These are phyloP conservation scores for Nesogale talazaci DNA, from an alignment of 2,113 vertebrate genomes.

Conservation along the genomic window DNA sequence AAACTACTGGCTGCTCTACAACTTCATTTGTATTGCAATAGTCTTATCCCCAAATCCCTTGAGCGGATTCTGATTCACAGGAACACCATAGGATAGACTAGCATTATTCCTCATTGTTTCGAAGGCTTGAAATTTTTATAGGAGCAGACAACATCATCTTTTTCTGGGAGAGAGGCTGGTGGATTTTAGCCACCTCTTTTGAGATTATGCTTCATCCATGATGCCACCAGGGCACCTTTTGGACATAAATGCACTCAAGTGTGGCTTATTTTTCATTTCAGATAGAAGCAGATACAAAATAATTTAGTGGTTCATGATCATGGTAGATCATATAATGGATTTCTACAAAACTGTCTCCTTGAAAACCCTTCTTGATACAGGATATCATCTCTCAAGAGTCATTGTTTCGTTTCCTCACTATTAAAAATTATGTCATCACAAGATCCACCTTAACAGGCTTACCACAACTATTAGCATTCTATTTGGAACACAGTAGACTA, in stretches of 20 bases:
- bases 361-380: neutral
- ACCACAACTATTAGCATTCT: conserved; percentile 34
- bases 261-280: conserved; percentile 4
- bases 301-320: neutral
- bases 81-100: too few relatives aligned
- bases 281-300: neutral
- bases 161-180: too few relatives aligned
- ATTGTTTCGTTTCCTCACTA: neutral
- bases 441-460: neutral
- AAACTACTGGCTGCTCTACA: neutral
- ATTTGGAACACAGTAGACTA: too few relatives aligned
- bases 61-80: too few relatives aligned
- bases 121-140: too few relatives aligned
- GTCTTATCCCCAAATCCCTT: too few relatives aligned
- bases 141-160: too few relatives aligned
- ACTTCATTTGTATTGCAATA: neutral
- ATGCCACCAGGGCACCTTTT: too few relatives aligned
- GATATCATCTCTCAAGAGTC: neutral
- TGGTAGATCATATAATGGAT: neutral
- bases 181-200: too few relatives aligned
- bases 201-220: too few relatives aligned
- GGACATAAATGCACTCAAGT: neutral
- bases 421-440: conserved; percentile 50
- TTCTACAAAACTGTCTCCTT: conserved; percentile 43
- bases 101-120: too few relatives aligned